phyloP scores from a whole-genome alignment of 37 sponge, comb jelly and placozoan genomes.

The Aplysina aerophoba region DNA sequence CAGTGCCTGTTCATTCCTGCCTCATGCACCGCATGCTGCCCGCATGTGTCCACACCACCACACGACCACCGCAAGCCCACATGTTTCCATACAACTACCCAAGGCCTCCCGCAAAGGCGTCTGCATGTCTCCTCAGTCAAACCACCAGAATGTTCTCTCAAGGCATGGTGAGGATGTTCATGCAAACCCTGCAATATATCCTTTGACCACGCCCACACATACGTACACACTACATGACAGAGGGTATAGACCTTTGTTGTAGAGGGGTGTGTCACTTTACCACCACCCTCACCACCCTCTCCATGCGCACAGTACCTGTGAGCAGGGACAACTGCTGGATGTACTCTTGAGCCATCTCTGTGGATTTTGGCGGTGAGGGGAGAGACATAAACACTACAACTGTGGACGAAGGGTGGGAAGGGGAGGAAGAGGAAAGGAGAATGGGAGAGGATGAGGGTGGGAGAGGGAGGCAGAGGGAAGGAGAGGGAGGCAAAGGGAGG shows the following conservation, averaged over 20 bases:
- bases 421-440: too few species aligned
- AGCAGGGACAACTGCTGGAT: not conserved
- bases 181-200: too few species aligned
- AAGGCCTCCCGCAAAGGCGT: too few species aligned
- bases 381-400: constrained; percentile 71
- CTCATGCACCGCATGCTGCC: not conserved
- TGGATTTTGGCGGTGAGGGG: constrained; percentile 21
- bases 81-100: too few species aligned
- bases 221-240: not conserved
- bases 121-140: too few species aligned
- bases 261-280: not conserved
- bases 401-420: not conserved
- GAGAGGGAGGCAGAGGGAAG: not conserved
- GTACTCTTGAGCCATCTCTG: constrained; percentile 2
- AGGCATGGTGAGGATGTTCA: too few species aligned
- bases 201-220: too few species aligned
- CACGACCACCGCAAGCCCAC: not conserved
- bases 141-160: too few species aligned
- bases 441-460: not conserved
- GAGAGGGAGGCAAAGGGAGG: not conserved
- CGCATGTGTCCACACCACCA: not conserved
- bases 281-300: not conserved
- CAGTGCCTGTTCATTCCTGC: not conserved
- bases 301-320: not conserved
- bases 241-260: not conserved